Conservation (phyloP, 2,888 invertebrate genomes). For the Nomada goodeniana region DNA sequence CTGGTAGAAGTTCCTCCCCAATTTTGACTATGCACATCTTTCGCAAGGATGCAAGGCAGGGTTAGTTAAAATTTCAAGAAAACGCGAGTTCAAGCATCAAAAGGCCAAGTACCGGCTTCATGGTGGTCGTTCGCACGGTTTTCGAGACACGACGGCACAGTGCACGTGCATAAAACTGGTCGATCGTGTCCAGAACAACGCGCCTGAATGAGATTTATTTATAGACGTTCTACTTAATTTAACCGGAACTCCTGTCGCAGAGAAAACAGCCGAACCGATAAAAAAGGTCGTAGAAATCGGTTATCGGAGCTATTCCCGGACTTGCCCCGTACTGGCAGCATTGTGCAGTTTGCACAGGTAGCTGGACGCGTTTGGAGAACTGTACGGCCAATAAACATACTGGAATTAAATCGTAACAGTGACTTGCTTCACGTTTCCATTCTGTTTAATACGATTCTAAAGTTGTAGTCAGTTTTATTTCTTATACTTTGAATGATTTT, state of each 20-base stretch:
- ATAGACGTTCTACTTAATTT: conserved; percentile 58
- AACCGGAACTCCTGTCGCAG: conserved; percentile 29
- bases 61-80: conserved; percentile 6
- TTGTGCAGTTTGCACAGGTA: conserved; percentile 2
- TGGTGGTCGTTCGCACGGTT: not conserved
- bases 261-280: conserved; percentile 31
- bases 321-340: conserved; percentile 1
- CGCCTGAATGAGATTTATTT: conserved; percentile 39
- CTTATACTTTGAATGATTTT: too few species aligned
- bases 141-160: not conserved
- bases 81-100: not conserved
- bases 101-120: conserved; percentile 11
- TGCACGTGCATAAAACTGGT: conserved; percentile 42
- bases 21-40: not conserved
- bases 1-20: not conserved
- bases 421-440: not conserved
- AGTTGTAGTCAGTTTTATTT: too few species aligned
- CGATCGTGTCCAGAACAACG: conserved; percentile 9
- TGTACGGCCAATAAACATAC: not conserved
- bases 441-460: not conserved
- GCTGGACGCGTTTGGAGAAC: not conserved
- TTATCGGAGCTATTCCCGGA: conserved; percentile 43
- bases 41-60: not conserved
- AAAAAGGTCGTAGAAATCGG: conserved; percentile 45
- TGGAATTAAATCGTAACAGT: not conserved